These are phyloP conservation scores for Brachirus orientalis DNA, from an alignment of 2,113 vertebrate species.

Conservation along the genomic window DNA sequence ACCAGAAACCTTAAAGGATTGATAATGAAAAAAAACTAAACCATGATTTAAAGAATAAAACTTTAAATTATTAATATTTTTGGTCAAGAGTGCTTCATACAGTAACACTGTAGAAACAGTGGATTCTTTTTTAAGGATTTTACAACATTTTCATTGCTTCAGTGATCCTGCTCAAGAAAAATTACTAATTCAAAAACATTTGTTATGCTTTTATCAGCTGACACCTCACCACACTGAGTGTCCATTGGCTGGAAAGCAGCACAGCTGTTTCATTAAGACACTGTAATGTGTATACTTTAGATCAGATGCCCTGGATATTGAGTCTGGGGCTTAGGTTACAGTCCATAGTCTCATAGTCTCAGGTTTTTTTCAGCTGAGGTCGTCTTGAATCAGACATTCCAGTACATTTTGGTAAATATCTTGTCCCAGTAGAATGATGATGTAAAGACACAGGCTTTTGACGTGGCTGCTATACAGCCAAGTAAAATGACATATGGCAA, in stretches of 20 bases:
- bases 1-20: too few species aligned
- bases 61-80: too few species aligned
- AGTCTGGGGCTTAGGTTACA: slow-evolving; percentile 9
- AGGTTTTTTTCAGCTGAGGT: too few species aligned
- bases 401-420: slow-evolving; percentile 54
- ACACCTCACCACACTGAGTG: background rate
- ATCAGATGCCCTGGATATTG: slow-evolving; percentile 9
- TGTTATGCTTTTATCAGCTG: background rate
- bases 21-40: too few species aligned
- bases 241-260: background rate
- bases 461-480: slow-evolving; percentile 67
- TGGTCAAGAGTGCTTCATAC: background rate
- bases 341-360: slow-evolving; percentile 4
- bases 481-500: slow-evolving; percentile 69
- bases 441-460: slow-evolving; percentile 65
- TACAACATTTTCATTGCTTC: slow-evolving; percentile 14
- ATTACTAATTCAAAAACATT: too few species aligned
- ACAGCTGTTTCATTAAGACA: slow-evolving; percentile 1
- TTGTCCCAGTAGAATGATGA: slow-evolving; percentile 47
- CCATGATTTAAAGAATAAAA: too few species aligned
- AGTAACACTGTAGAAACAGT: slow-evolving; percentile 15
- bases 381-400: slow-evolving; percentile 25
- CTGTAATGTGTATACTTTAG: background rate
- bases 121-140: background rate
- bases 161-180: background rate